phyloP scores from a whole-genome alignment of 2,888 invertebrate genomes.

The Aproaerema taeniolella region DNA sequence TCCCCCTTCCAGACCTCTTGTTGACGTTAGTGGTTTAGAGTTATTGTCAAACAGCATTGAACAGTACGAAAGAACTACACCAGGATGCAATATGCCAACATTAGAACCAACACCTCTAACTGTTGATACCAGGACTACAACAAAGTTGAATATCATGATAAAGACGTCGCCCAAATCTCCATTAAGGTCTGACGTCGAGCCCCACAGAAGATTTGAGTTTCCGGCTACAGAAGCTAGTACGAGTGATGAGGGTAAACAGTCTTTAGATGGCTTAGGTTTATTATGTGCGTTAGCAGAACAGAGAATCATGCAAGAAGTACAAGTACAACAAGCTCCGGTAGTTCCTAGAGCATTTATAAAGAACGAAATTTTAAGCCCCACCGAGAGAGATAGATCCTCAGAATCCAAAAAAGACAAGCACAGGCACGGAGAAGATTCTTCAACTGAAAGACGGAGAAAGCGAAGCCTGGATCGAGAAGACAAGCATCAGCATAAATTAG shows the following conservation, averaged over 20 bases:
- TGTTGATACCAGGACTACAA: slow-evolving; percentile 56
- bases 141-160: slow-evolving; percentile 61
- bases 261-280: slow-evolving; percentile 82
- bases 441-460: slow-evolving; percentile 55
- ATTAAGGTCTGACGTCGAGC: slow-evolving; percentile 54
- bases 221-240: slow-evolving; percentile 38
- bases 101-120: slow-evolving; percentile 51
- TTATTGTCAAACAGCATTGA: slow-evolving; percentile 91
- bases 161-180: slow-evolving; percentile 67
- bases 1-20: slow-evolving; percentile 41
- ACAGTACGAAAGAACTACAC: slow-evolving; percentile 80
- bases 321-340: slow-evolving; percentile 51
- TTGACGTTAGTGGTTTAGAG: slow-evolving; percentile 89
- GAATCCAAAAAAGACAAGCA: slow-evolving; percentile 57
- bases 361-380: slow-evolving; percentile 55
- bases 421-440: slow-evolving; percentile 59
- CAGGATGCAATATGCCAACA: slow-evolving; percentile 49
- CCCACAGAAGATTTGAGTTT: slow-evolving; percentile 61
- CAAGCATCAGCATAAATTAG: slow-evolving; percentile 58
- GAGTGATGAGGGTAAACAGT: slow-evolving; percentile 54
- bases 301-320: slow-evolving; percentile 86
- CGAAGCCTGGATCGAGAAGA: slow-evolving; percentile 61
- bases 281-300: slow-evolving; percentile 92
- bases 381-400: slow-evolving; percentile 36
- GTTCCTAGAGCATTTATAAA: slow-evolving; percentile 55